phyloP scores from a whole-genome alignment of 2,888 invertebrate species.

The Standfussiana lucernea region DNA sequence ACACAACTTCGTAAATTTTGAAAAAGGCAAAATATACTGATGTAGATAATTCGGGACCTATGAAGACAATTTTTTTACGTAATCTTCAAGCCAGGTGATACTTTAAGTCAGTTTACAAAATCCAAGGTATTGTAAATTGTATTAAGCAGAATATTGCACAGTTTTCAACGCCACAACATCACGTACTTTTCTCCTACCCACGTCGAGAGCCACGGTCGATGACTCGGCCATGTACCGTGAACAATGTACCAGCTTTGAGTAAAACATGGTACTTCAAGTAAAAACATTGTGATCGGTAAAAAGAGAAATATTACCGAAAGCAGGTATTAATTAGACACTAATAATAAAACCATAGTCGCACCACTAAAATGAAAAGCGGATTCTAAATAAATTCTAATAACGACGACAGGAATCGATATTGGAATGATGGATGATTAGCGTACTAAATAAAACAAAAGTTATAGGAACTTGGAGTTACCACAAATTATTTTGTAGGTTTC shows the following conservation, averaged over 20 bases:
- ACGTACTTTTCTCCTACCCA: constrained; percentile 44
- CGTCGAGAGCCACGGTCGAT: constrained; percentile 70
- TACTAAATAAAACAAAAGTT: background rate
- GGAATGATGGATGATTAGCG: background rate
- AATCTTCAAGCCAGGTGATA: background rate
- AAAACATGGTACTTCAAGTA: constrained; percentile 22
- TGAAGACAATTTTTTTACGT: background rate
- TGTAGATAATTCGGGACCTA: background rate
- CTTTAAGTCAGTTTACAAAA: background rate
- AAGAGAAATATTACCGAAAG: background rate
- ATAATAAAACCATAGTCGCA: background rate
- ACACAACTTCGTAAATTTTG: background rate
- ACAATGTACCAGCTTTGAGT: constrained; percentile 66
- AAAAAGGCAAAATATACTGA: background rate
- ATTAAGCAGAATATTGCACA: constrained; percentile 23
- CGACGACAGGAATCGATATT: background rate
- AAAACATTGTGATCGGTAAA: constrained; percentile 2
- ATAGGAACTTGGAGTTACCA: background rate
- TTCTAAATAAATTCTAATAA: constrained; percentile 7
- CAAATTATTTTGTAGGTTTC: background rate
- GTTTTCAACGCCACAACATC: constrained; percentile 17
- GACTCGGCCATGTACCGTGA: constrained; percentile 75
- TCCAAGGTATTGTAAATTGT: background rate
- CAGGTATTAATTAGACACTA: background rate
- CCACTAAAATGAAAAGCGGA: background rate